Percentiles rank a stretch among this genome's conserved stretches.
Conservation (phyloP, 2,888 invertebrate species). For the Latrodectus elegans region DNA sequence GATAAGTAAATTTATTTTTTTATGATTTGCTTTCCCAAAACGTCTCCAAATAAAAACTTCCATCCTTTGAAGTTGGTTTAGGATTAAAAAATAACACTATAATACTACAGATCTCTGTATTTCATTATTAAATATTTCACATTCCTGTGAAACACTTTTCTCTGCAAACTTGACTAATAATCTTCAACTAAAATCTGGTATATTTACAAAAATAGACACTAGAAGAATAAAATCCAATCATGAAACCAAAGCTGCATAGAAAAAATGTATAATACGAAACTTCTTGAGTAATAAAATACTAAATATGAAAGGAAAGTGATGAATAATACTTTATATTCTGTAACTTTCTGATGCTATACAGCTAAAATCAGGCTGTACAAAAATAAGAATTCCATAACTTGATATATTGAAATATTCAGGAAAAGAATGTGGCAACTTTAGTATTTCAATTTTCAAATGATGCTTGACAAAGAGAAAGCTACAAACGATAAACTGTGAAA, state of each 20-base stretch:
- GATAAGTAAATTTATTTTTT: too few relatives aligned
- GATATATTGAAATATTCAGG: constrained; percentile 12
- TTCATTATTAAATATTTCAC: too few relatives aligned
- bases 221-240: constrained; percentile 41
- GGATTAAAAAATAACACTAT: too few relatives aligned
- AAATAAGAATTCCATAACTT: constrained; percentile 42
- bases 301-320: constrained; percentile 3
- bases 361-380: constrained; percentile 11
- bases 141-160: too few relatives aligned
- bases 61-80: too few relatives aligned
- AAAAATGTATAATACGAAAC: constrained; percentile 48
- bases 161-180: too few relatives aligned
- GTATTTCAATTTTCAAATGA: not conserved
- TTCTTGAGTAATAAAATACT: constrained; percentile 44
- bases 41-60: too few relatives aligned
- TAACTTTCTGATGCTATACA: not conserved
- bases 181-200: too few relatives aligned
- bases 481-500: constrained; percentile 8
- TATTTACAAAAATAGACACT: too few relatives aligned
- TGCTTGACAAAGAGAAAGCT: not conserved
- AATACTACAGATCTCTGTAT: too few relatives aligned
- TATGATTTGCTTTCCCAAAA: too few relatives aligned
- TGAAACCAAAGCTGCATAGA: constrained; percentile 34
- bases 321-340: constrained; percentile 16
- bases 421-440: not conserved